Evolutionary conservation across 2,113 vertebrate species (phyloP), one percentile per base, ranked within the genome.

Genomic region (Gambusia holbrooki): DNA sequence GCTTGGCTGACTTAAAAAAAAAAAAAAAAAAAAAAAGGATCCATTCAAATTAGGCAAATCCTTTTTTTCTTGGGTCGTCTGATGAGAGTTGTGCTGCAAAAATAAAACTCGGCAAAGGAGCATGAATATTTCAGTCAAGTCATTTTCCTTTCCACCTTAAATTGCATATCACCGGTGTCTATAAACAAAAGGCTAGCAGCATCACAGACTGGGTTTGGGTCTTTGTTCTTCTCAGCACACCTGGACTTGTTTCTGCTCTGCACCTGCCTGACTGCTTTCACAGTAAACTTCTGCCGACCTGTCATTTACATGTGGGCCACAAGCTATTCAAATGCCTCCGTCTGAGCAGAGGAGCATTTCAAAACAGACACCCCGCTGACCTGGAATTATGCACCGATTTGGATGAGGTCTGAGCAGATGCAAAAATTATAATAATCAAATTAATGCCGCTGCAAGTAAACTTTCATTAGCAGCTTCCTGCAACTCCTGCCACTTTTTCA

Each of bases 311-410:
- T 95, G 86, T 73, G 71, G 86, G 87, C 89, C 92, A 89, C 89
- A 94, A 90, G 84, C 85, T 89, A 95, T 93, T 94, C 94, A 95
- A 95, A 95, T 94, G 73, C 22, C 62, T 81, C 81, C 80, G 69
- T 88, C 86, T 89, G 80, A 90, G 88, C 89, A 87, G 81, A 66
- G 82, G 69, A 86, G 78, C 79, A 30, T 92, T 91, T 91, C 84
- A 84, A 91, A 95, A 87, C 91, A 93, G 78, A 89, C 73, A 64
- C 45, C 45, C 14, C 1, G 17, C 45, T 19, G 45, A 82, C 71
- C 84, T 71, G 71, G 66, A 76, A 84, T 86, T 78, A 73, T 81
- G 72, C 77, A 11, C 85, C 76, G 61, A 72, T 93, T 93, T 94
- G 92, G 84, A 75, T 92, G 91, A 81, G 60, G 83, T 88, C 88